A percentile compares a stretch with the other conserved stretches of the same genome.
Evolutionary conservation across 2,888 invertebrate species (phyloP).

Genomic region (Melolontha melolontha): DNA sequence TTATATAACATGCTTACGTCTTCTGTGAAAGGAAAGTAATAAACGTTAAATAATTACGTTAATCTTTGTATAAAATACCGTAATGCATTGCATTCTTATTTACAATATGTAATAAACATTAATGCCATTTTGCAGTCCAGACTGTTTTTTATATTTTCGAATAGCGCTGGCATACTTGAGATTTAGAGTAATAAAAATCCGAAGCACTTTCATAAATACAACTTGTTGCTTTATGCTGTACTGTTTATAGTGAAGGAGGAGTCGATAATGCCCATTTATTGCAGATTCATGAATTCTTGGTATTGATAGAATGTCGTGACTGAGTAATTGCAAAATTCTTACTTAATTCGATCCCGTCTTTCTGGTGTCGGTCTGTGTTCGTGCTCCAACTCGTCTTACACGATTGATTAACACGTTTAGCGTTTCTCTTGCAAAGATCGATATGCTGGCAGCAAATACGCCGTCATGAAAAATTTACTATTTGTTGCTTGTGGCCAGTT

Average conservation of each 20-base stretch:
- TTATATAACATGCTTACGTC: too few relatives aligned
- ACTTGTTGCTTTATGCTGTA: constrained; percentile 23
- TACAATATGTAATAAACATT: too few relatives aligned
- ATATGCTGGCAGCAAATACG: background rate
- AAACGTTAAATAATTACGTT: too few relatives aligned
- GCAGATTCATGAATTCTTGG: constrained; percentile 31
- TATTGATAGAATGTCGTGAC: constrained; percentile 34
- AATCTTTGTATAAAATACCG: too few relatives aligned
- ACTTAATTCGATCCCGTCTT: constrained; percentile 18
- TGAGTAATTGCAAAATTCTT: constrained; percentile 25
- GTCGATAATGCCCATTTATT: constrained; percentile 30
- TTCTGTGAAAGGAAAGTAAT: too few relatives aligned
- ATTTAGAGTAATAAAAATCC: constrained; percentile 9
- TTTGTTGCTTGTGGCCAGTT: too few relatives aligned
- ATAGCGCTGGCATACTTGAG: background rate
- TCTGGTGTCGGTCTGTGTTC: constrained; percentile 13
- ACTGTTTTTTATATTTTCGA: too few relatives aligned
- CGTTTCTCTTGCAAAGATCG: background rate
- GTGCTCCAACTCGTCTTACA: constrained; percentile 18
- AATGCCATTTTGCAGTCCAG: too few relatives aligned
- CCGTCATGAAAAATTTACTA: too few relatives aligned
- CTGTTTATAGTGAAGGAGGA: constrained; percentile 15
- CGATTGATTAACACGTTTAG: constrained; percentile 24
- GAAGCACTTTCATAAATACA: constrained; percentile 8
- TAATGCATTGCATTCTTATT: too few relatives aligned